These are phyloP conservation scores for Ictidomys tridecemlineatus DNA, from an alignment of 2,113 vertebrate species.

Conservation along the genomic window DNA sequence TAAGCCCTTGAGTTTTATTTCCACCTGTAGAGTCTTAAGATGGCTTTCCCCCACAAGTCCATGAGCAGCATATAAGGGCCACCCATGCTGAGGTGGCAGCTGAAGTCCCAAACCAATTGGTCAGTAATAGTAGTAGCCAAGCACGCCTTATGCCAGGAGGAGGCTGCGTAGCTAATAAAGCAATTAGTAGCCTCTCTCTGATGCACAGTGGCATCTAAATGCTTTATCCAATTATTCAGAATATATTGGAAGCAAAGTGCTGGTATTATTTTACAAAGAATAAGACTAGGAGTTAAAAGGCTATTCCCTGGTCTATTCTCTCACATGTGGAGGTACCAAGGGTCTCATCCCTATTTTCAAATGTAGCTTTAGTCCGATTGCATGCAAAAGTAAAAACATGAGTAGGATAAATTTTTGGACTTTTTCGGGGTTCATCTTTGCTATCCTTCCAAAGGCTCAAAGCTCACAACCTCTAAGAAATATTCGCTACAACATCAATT, in stretches of 20 bases:
- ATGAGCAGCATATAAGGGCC: neutral
- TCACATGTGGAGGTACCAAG: neutral
- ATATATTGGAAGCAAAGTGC: conserved; percentile 50
- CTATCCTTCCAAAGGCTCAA: conserved; percentile 25
- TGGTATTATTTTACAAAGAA: conserved; percentile 45
- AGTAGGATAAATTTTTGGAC: neutral
- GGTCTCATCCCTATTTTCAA: neutral
- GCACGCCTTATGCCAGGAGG: conserved; percentile 27
- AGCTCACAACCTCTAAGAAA: conserved; percentile 49
- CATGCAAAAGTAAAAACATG: conserved; percentile 36
- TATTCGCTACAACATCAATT: neutral
- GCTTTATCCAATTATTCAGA: conserved; percentile 74
- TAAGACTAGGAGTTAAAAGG: conserved; percentile 42
- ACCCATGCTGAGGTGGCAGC: neutral
- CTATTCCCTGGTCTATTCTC: neutral
- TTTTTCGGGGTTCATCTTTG: conserved; percentile 22
- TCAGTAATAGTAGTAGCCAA: conserved; percentile 19
- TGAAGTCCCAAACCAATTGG: neutral
- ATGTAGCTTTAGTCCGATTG: neutral
- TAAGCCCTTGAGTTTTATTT: conserved; percentile 41
- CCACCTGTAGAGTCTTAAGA: conserved; percentile 68
- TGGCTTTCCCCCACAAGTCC: neutral
- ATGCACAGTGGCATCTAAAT: conserved; percentile 58
- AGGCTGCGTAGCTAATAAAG: conserved; percentile 66
- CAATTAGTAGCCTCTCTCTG: conserved; percentile 71